Evolutionary conservation across 2,888 invertebrate genomes (phyloP).

Genomic region (Cosmia trapezina): DNA sequence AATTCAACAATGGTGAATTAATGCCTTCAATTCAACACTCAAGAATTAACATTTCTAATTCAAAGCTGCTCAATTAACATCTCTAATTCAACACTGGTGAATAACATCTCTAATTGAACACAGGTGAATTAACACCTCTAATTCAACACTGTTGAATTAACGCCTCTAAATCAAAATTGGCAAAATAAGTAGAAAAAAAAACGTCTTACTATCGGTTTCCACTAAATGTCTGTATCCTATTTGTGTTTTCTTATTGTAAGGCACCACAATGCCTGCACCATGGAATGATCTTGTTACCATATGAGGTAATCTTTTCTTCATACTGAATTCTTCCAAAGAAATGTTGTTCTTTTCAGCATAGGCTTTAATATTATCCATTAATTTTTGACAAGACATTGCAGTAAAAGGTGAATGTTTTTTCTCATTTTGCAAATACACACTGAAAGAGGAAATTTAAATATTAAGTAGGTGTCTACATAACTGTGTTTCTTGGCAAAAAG

Average conservation of each 20-base stretch:
- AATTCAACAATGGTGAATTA: not conserved
- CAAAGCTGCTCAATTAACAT: not conserved
- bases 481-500: not conserved
- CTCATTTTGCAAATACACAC: constrained; percentile 88
- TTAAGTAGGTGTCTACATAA: not conserved
- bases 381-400: constrained; percentile 89
- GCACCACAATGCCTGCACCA: constrained; percentile 96
- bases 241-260: constrained; percentile 94
- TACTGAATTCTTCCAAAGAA: constrained; percentile 88
- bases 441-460: constrained; percentile 63
- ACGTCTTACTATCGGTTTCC: constrained; percentile 91
- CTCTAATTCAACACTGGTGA: not conserved
- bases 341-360: constrained; percentile 92
- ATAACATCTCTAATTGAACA: not conserved
- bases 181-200: too few species aligned
- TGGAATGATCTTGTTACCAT: constrained; percentile 94
- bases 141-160: not conserved
- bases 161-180: too few species aligned
- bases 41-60: not conserved
- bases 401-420: constrained; percentile 92
- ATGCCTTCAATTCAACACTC: not conserved
- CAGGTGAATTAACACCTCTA: not conserved
- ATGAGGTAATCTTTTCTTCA: constrained; percentile 91
- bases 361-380: constrained; percentile 91
- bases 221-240: constrained; percentile 95